Evolutionary conservation across 2,888 invertebrate species (phyloP).

Genomic region (Halictus ligatus): DNA sequence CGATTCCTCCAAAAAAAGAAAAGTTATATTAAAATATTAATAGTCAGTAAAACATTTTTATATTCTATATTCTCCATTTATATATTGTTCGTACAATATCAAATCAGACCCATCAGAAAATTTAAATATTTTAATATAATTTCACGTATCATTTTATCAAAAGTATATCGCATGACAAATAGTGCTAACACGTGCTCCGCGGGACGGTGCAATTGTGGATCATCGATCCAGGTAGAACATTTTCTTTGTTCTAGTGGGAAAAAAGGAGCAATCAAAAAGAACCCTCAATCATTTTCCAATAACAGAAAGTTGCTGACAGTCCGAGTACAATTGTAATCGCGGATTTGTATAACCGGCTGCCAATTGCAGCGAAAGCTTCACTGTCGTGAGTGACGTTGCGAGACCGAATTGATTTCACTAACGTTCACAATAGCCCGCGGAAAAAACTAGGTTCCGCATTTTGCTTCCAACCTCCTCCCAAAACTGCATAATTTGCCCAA

Average conservation of each 20-base stretch:
- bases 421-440: background rate
- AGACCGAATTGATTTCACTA: background rate
- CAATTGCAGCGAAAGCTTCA: conserved; percentile 39
- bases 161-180: background rate
- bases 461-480: background rate
- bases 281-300: conserved; percentile 27
- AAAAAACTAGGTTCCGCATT: conserved; percentile 2
- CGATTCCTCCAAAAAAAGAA: background rate
- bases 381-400: background rate
- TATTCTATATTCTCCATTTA: background rate
- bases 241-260: background rate
- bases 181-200: background rate
- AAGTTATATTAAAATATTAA: background rate
- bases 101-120: background rate
- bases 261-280: background rate
- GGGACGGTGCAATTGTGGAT: background rate
- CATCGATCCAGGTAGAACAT: background rate
- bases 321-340: conserved; percentile 17
- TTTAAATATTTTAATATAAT: background rate
- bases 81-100: background rate
- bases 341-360: conserved; percentile 29
- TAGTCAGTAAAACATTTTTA: no score
- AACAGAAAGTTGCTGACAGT: conserved; percentile 13
- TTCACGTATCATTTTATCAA: background rate
- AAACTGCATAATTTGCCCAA: background rate